Conservation (phyloP, 2,888 invertebrate genomes). For the Leptogaster cylindrica region DNA sequence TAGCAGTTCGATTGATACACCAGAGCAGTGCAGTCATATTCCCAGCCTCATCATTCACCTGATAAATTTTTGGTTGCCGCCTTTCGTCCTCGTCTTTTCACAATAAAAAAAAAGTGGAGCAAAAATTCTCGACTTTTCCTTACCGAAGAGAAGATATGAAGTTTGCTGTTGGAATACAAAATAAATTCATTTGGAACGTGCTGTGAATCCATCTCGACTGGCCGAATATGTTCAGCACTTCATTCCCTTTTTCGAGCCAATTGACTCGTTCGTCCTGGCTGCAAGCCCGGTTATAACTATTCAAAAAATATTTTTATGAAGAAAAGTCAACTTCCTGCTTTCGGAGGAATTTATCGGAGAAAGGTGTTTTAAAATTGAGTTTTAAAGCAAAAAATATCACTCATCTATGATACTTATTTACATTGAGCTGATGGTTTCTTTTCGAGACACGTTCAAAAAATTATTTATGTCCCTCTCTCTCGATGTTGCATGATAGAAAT, state of each 20-base stretch:
- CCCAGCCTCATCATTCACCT: conserved; percentile 40
- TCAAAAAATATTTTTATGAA: conserved; percentile 4
- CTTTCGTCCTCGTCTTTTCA: conserved; percentile 8
- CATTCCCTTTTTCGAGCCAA: conserved; percentile 1
- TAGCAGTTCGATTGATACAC: conserved; percentile 37
- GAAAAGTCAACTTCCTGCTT: not conserved
- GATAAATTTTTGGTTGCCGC: conserved; percentile 41
- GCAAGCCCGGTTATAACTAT: conserved; percentile 19
- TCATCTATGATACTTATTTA: too few relatives aligned
- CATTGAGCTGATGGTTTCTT: too few relatives aligned
- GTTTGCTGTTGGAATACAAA: conserved; percentile 46
- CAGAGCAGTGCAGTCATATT: conserved; percentile 30
- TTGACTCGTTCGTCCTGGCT: conserved; percentile 8
- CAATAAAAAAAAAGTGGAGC: too few relatives aligned
- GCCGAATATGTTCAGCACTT: conserved; percentile 28
- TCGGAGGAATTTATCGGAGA: too few relatives aligned
- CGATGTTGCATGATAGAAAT: too few relatives aligned
- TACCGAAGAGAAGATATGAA: conserved; percentile 44
- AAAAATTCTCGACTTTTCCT: conserved; percentile 38
- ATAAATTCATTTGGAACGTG: conserved; percentile 48
- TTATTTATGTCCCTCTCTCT: too few relatives aligned
- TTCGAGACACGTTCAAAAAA: too few relatives aligned
- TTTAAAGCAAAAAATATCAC: too few relatives aligned
- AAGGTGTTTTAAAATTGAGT: too few relatives aligned
- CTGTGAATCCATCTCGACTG: conserved; percentile 40